Evolutionary conservation across 2,888 invertebrate genomes (phyloP).

Genomic region (Dasypogon diadema): DNA sequence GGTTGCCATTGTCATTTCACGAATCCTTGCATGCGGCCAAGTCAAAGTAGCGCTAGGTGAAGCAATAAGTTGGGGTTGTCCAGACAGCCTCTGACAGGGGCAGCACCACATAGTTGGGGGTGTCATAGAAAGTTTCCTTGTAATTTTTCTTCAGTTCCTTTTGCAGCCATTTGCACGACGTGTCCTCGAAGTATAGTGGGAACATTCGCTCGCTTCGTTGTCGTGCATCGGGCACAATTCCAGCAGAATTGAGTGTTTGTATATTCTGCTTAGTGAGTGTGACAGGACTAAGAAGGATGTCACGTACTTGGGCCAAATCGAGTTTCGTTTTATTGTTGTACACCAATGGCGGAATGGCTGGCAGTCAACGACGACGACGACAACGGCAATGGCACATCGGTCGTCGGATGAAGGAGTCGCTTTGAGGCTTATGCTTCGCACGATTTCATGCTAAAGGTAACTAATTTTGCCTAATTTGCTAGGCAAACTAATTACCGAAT

Average conservation of each 20-base stretch:
- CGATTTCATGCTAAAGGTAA: conserved; percentile 47
- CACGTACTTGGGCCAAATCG: conserved; percentile 55
- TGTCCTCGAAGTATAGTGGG: neutral
- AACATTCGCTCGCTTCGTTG: too few species aligned
- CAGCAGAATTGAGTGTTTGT: conserved; percentile 53
- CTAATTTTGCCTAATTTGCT: conserved; percentile 47
- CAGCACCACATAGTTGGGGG: conserved; percentile 1
- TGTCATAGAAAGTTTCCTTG: conserved; percentile 46
- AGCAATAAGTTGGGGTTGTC: conserved; percentile 21
- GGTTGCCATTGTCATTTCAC: neutral
- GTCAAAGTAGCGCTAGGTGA: conserved; percentile 13
- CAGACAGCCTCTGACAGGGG: neutral
- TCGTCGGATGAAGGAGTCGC: neutral
- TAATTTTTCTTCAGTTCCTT: conserved; percentile 34
- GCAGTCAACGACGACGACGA: neutral
- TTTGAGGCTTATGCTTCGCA: conserved; percentile 27
- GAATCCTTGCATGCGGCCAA: conserved; percentile 13
- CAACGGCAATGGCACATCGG: neutral
- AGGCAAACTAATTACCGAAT: conserved; percentile 40
- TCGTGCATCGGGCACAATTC: conserved; percentile 32
- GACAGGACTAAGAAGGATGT: conserved; percentile 55
- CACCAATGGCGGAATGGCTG: conserved; percentile 4
- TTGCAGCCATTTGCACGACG: conserved; percentile 37
- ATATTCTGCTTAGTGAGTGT: conserved; percentile 55
- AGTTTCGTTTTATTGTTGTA: conserved; percentile 55